Evolutionary conservation across 37 sponge, comb jelly and placozoan species (phyloP).

Genomic region (Mnemiopsis leidyi): DNA sequence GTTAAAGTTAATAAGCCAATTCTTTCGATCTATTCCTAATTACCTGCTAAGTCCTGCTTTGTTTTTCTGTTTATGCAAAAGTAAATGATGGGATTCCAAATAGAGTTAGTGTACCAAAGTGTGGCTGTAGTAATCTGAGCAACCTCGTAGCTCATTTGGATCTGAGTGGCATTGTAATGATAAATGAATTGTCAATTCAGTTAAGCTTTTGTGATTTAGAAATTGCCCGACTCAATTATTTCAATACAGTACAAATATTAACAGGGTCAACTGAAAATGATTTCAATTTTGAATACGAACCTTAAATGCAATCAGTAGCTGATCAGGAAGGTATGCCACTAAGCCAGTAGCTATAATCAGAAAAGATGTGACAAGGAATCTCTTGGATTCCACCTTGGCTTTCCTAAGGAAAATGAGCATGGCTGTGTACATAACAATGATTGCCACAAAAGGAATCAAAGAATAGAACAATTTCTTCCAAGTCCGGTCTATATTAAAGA

Average conservation of each 20-base stretch:
- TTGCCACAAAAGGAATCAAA: background rate
- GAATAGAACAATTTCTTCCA: background rate
- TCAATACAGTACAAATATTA: too few species aligned
- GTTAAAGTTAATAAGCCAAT: too few species aligned
- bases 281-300: too few species aligned
- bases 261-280: too few species aligned
- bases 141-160: background rate
- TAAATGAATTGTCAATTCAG: too few species aligned
- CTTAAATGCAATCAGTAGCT: background rate
- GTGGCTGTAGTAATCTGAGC: background rate
- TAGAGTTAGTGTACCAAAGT: conserved; percentile 12
- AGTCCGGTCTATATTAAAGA: background rate
- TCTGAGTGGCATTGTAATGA: too few species aligned
- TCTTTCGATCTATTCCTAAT: background rate
- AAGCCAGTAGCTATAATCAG: conserved; percentile 21
- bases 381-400: background rate
- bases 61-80: background rate
- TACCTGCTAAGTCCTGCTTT: background rate
- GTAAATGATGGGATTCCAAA: conserved; percentile 14
- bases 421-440: background rate
- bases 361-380: background rate
- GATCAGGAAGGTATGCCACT: background rate
- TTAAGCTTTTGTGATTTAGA: too few species aligned
- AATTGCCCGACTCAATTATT: too few species aligned
- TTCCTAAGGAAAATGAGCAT: background rate